Conservation (phyloP, 2,888 invertebrate species). For the Latrodectus elegans region DNA sequence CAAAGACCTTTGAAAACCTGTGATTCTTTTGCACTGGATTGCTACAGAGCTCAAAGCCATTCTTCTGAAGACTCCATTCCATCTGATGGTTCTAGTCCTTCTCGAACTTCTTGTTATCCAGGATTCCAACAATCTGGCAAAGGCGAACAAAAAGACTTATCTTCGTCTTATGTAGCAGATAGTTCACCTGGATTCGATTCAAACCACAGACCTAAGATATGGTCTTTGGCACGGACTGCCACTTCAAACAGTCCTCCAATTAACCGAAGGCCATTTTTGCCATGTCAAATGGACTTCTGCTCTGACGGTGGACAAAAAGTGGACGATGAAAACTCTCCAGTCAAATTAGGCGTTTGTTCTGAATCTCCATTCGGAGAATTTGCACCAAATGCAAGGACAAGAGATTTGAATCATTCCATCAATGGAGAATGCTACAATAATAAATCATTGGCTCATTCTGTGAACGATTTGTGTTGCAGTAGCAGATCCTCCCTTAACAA, state of each 20-base stretch:
- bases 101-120: background rate
- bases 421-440: background rate
- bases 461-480: background rate
- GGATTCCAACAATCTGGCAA: background rate
- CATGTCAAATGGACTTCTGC: slow-evolving; percentile 30
- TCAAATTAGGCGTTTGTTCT: background rate
- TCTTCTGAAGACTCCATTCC: slow-evolving; percentile 46
- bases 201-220: slow-evolving; percentile 84
- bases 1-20: background rate
- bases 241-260: slow-evolving; percentile 91
- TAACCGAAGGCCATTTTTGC: slow-evolving; percentile 12
- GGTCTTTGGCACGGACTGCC: slow-evolving; percentile 94
- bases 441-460: background rate
- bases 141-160: slow-evolving; percentile 12
- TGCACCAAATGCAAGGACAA: background rate
- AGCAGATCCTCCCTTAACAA: background rate
- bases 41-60: slow-evolving; percentile 34
- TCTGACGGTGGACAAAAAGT: background rate
- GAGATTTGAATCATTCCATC: no score
- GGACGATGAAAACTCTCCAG: background rate
- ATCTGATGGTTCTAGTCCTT: slow-evolving; percentile 22
- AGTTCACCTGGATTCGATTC: background rate
- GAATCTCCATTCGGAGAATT: background rate
- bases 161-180: background rate
- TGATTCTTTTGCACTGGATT: slow-evolving; percentile 24